Conservation (phyloP, 1,140 invertebrate species). For the Aleiodes sp. region DNA sequence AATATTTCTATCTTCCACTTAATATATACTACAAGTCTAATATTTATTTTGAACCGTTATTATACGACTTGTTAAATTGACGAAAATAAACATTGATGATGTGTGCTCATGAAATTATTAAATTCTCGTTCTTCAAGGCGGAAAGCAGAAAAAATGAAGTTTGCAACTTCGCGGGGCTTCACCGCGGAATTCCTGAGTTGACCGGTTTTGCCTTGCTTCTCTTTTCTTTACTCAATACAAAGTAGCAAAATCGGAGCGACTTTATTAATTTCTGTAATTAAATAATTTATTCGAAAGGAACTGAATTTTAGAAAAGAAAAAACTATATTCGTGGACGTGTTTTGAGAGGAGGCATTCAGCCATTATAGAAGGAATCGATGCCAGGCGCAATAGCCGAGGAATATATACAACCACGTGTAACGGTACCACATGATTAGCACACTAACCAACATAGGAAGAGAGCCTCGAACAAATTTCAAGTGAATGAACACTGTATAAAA, state of each 20-base stretch:
- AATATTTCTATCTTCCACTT: not conserved
- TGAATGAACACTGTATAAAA: not conserved
- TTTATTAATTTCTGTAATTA: not conserved
- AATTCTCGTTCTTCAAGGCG: not conserved
- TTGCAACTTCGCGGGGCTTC: not conserved
- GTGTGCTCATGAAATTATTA: too few species aligned
- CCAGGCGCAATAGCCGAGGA: not conserved
- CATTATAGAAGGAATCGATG: not conserved
- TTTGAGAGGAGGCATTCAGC: not conserved
- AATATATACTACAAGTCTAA: not conserved
- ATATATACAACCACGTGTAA: constrained; percentile 17
- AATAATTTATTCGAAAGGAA: not conserved
- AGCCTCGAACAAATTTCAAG: not conserved
- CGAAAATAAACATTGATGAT: not conserved
- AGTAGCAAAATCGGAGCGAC: not conserved
- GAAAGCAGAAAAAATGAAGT: too few species aligned
- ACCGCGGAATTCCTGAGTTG: not conserved
- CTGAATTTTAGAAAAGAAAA: too few species aligned
- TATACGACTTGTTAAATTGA: not conserved
- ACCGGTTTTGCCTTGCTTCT: not conserved
- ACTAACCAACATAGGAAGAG: constrained; percentile 40
- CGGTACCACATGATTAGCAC: constrained; percentile 40
- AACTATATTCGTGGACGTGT: not conserved
- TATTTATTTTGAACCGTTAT: not conserved
- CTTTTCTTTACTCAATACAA: not conserved